Evolutionary conservation across 2,113 vertebrate species (phyloP), one percentile per base, ranked within the genome.

Genomic region (Deroptyus accipitrinus): DNA sequence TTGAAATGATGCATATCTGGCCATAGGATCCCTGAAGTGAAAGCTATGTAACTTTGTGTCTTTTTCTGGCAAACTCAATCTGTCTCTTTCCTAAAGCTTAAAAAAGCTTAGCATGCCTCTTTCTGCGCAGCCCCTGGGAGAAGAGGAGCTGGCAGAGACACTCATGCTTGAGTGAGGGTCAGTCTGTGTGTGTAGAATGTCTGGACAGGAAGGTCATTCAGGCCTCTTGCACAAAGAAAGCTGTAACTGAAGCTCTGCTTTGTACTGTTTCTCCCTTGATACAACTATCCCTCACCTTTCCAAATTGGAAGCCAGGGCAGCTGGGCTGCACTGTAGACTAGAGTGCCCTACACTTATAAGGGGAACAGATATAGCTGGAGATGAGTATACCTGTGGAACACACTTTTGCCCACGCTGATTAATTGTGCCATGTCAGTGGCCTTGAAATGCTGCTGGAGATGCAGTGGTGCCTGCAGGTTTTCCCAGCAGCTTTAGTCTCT

Each of bases 391-490:
- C 7, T 24, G 0, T 17, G 39, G 48, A 83, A n/a, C 17, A 7
- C 11, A 8, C 10, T 84, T 90, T 10, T 59, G 51, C 30, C 39
- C 39, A 42, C 4, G 0, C 67, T 81, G 75, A 76, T 72, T 77
- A 69, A 69, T 15, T 54, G 48, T 81, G 59, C 90, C 49, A 19
- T 76, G 89, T 77, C 82, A 84, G 37, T 88, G 92, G 70, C 82
- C 57, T 83, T 86, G 76, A 83, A 73, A 83, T 41, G 62, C 86
- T 93, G 77, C 67, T 86, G 87, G 83, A 90, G 57, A 66, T 0
- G 0, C 84, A 75, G 76, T 68, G 82, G 73, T 95, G 90, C 94
- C 90, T 91, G 88, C 72, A 95, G 96, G 95, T 93, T 94, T 89
- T 51, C 62, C 91, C 68, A 41, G 91, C 79, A 90, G 88, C 81